These are phyloP conservation scores for Calcarius lapponicus DNA, from an alignment of 2,797 vertebrate species.

Conservation along the genomic window DNA sequence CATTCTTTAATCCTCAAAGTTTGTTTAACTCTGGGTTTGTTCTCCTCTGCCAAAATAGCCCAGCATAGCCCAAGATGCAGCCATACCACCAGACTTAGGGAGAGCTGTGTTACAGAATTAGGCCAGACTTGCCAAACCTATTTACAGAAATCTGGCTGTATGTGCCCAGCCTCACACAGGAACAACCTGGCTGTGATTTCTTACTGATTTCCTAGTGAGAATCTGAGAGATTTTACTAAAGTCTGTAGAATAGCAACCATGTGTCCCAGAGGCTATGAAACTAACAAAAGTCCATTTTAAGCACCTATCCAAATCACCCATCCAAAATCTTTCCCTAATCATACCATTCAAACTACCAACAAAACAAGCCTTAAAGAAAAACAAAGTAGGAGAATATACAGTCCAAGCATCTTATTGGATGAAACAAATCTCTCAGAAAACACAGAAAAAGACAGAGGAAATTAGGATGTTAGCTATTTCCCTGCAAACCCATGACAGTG, in stretches of 20 bases:
- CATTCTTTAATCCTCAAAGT: background rate
- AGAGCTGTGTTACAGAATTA: background rate
- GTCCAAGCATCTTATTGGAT: background rate
- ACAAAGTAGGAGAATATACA: background rate
- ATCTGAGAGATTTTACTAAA: background rate
- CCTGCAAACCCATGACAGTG: constrained; percentile 51
- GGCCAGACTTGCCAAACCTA: background rate
- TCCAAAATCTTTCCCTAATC: background rate
- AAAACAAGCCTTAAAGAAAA: background rate
- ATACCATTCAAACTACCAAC: background rate
- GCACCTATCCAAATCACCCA: background rate
- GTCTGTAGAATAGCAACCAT: background rate
- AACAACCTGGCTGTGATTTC: background rate
- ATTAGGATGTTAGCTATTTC: background rate
- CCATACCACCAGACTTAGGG: background rate
- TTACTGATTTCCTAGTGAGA: background rate
- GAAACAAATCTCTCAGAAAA: background rate
- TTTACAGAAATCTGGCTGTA: background rate
- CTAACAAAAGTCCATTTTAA: background rate
- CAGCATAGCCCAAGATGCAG: background rate
- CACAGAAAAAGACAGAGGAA: background rate
- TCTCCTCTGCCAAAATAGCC: background rate
- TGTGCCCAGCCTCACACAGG: background rate
- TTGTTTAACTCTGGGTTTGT: background rate
- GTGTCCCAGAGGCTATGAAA: background rate